Conservation (phyloP, 2,888 invertebrate genomes). For the Hemithea aestivaria region DNA sequence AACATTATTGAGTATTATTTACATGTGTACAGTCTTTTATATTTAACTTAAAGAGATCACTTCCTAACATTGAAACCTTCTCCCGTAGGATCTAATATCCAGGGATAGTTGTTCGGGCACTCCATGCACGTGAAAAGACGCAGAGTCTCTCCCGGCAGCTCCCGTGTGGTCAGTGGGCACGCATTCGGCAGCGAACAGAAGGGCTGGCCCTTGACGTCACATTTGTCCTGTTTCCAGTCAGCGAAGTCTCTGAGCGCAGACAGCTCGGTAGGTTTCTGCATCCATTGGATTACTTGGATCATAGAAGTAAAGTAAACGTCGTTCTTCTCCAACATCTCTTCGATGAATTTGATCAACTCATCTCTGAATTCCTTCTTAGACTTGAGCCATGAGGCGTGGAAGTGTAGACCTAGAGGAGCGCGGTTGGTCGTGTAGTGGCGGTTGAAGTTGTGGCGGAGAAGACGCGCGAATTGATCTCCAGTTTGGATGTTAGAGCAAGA, state of each 20-base stretch:
- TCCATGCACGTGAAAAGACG: constrained; percentile 97
- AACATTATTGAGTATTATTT: constrained; percentile 78
- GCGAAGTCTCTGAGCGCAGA: constrained; percentile 93
- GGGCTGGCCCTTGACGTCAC: constrained; percentile 95
- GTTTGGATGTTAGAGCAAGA: constrained; percentile 95
- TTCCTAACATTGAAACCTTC: constrained; percentile 93
- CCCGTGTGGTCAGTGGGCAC: constrained; percentile 92
- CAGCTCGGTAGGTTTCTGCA: constrained; percentile 95
- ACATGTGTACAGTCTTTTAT: constrained; percentile 77
- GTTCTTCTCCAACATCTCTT: constrained; percentile 92
- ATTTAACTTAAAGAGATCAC: constrained; percentile 78
- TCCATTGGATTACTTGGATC: constrained; percentile 96
- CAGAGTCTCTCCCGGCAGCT: constrained; percentile 94
- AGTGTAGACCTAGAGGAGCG: constrained; percentile 94
- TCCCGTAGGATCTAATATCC: constrained; percentile 96
- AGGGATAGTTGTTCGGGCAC: constrained; percentile 96
- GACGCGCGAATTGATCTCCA: constrained; percentile 93
- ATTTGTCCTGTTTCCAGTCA: constrained; percentile 95
- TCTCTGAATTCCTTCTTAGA: constrained; percentile 96
- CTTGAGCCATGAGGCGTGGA: constrained; percentile 97
- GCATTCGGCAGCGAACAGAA: constrained; percentile 95
- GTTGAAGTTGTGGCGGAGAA: constrained; percentile 96
- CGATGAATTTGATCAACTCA: constrained; percentile 94
- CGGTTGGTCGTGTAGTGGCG: constrained; percentile 95
- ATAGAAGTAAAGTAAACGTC: constrained; percentile 96